phyloP scores from a whole-genome alignment of 2,797 vertebrate genomes.

The Denticeps clupeoides region DNA sequence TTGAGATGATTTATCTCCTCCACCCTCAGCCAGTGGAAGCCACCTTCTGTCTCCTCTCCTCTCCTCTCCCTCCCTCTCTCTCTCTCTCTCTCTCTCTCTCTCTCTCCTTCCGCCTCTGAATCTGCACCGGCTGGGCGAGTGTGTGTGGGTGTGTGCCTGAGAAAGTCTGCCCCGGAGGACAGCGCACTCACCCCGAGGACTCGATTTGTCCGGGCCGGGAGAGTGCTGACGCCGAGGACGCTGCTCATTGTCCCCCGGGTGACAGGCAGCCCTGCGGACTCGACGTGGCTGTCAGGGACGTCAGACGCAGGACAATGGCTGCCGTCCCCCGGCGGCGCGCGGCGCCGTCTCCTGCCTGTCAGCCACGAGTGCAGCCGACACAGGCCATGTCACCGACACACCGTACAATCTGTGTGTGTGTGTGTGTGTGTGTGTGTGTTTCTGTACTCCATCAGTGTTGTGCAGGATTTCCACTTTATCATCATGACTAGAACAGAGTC shows the following conservation, averaged over 20 bases:
- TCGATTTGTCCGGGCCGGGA: neutral
- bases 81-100: slow-evolving; percentile 9
- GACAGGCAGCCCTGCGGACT: neutral
- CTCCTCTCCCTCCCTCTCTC: neutral
- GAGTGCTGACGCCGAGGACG: neutral
- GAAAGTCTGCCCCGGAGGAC: no score
- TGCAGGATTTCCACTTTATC: neutral
- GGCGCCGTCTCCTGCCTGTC: slow-evolving; percentile 1
- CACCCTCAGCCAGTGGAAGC: neutral
- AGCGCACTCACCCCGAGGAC: neutral
- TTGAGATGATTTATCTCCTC: slow-evolving; percentile 57
- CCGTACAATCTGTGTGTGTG: slow-evolving; percentile 10
- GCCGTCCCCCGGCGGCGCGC: neutral
- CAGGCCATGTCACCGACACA: neutral
- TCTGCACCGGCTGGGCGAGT: neutral
- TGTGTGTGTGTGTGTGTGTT: slow-evolving; percentile 1
- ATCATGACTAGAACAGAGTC: no score
- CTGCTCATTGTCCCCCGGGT: neutral
- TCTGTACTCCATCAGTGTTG: slow-evolving; percentile 7
- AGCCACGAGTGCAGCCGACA: neutral
- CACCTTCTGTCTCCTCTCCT: slow-evolving; percentile 25
- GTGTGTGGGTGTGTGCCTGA: neutral
- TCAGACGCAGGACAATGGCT: neutral
- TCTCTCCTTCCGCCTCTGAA: slow-evolving; percentile 11
- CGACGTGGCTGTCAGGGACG: slow-evolving; percentile 3